Evolutionary conservation across 2,888 invertebrate species (phyloP).

Genomic region (Ornithoptera alexandrae): DNA sequence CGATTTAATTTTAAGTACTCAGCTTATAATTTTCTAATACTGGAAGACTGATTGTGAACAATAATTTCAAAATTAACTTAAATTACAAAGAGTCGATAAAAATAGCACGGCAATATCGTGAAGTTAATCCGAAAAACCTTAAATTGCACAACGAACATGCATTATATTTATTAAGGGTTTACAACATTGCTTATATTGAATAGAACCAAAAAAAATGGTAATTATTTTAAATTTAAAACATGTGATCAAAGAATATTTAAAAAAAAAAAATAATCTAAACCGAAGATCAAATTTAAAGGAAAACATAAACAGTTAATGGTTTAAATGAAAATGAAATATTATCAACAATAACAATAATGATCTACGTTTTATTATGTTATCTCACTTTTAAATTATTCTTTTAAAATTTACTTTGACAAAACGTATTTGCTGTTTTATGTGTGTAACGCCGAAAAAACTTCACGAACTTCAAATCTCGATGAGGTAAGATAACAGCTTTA

Average conservation of each 20-base stretch:
- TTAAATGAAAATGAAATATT: not conserved
- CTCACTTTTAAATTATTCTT: not conserved
- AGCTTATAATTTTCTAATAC: not conserved
- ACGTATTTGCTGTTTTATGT: conserved; percentile 14
- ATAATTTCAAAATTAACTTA: not conserved
- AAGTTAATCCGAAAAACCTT: not conserved
- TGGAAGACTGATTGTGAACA: not conserved
- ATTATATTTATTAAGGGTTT: not conserved
- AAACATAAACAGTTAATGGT: not conserved
- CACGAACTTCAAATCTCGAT: conserved; percentile 11
- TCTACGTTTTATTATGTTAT: not conserved
- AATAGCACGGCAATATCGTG: too few species aligned
- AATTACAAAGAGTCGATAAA: not conserved
- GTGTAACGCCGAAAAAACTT: conserved; percentile 18
- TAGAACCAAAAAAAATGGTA: not conserved
- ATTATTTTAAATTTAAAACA: not conserved
- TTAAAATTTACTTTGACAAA: conserved; percentile 17
- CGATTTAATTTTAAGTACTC: not conserved
- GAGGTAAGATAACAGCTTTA: conserved; percentile 17
- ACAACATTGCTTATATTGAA: not conserved
- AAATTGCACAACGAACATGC: not conserved
- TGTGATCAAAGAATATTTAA: not conserved
- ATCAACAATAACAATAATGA: not conserved
- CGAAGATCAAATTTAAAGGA: not conserved
- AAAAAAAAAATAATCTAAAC: not conserved